Percentiles rank a stretch among this genome's conserved stretches.
phyloP scores from a whole-genome alignment of 2,888 invertebrate genomes.

The Scaptomyza caliginosa region DNA sequence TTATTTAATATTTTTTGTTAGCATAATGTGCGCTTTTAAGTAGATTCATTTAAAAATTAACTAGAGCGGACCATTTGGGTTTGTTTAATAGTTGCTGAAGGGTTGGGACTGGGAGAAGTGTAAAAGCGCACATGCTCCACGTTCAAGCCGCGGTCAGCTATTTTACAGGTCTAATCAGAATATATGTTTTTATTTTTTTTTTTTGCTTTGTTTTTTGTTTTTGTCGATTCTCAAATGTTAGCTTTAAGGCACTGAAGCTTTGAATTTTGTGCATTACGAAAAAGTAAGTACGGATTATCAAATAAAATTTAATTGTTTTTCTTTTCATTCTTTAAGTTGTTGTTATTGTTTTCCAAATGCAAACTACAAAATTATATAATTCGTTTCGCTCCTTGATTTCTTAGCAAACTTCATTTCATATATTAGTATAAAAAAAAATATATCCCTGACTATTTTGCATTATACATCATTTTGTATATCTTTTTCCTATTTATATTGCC shows the following conservation, averaged over 20 bases:
- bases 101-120: background rate
- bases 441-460: slow-evolving; percentile 76
- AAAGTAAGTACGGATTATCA: slow-evolving; percentile 47
- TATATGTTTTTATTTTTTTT: slow-evolving; percentile 19
- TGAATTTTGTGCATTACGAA: slow-evolving; percentile 79
- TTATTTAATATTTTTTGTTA: slow-evolving; percentile 16
- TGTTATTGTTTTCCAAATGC: slow-evolving; percentile 32
- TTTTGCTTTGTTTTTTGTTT: slow-evolving; percentile 21
- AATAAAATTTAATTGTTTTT: slow-evolving; percentile 15
- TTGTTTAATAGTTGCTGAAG: background rate
- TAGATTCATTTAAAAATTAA: background rate
- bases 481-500: slow-evolving; percentile 46
- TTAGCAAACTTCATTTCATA: slow-evolving; percentile 66
- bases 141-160: slow-evolving; percentile 38
- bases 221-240: slow-evolving; percentile 53
- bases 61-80: slow-evolving; percentile 31
- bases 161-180: slow-evolving; percentile 25
- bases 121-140: slow-evolving; percentile 49
- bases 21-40: slow-evolving; percentile 57
- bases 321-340: too few relatives aligned
- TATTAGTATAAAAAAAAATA: slow-evolving; percentile 77
- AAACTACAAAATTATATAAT: slow-evolving; percentile 57
- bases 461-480: slow-evolving; percentile 25
- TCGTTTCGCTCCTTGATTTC: slow-evolving; percentile 46
- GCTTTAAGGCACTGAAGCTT: slow-evolving; percentile 83